A percentile compares a stretch with the other conserved stretches of the same genome.
Evolutionary conservation across 2,113 vertebrate genomes (phyloP).

Genomic region (Saccopteryx leptura): DNA sequence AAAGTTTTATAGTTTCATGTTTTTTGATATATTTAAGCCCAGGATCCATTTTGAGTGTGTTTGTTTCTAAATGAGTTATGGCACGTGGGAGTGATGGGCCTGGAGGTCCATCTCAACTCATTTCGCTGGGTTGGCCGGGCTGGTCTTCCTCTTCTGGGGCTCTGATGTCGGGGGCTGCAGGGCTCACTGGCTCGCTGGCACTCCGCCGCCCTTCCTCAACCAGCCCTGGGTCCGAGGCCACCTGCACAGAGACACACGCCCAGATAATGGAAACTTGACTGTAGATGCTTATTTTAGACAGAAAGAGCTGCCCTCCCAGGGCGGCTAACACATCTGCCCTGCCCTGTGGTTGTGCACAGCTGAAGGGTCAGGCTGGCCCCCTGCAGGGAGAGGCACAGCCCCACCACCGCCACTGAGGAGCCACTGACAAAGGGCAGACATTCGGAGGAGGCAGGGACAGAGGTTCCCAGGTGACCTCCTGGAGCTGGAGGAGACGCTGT

Average conservation of each 20-base stretch:
- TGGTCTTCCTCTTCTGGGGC: conserved; percentile 71
- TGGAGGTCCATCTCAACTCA: background rate
- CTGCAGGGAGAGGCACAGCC: background rate
- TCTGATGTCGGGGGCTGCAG: conserved; percentile 5
- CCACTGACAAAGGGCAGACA: background rate
- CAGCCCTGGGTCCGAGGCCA: conserved; percentile 46
- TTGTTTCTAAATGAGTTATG: background rate
- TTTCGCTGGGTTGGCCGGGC: background rate
- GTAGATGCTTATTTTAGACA: conserved; percentile 61
- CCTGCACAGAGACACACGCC: background rate
- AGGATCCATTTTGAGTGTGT: background rate
- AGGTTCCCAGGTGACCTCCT: background rate
- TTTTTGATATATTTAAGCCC: background rate
- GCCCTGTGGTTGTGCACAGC: conserved; percentile 24
- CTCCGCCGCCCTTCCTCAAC: background rate
- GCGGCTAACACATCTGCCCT: background rate
- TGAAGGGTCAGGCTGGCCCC: background rate
- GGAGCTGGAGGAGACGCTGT: background rate
- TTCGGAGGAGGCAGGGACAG: background rate
- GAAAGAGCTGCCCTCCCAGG: background rate
- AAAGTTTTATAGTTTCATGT: background rate
- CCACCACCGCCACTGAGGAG: background rate
- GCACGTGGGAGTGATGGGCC: background rate
- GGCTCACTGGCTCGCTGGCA: conserved; percentile 63
- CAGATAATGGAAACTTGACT: conserved; percentile 71